These are phyloP conservation scores for Agelastica alni DNA, from an alignment of 2,888 invertebrate genomes.

Conservation along the genomic window DNA sequence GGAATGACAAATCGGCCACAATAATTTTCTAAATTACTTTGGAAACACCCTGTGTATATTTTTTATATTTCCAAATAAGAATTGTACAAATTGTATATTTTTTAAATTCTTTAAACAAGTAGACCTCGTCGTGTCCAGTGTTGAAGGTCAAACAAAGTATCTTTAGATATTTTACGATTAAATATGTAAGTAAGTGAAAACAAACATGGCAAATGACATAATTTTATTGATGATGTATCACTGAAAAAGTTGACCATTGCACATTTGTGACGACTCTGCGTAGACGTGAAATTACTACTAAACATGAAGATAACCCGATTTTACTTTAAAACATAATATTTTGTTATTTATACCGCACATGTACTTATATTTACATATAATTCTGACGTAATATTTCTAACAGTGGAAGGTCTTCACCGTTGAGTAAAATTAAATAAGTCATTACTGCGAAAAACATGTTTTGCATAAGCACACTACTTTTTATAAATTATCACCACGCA, in stretches of 20 bases:
- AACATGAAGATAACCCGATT: conserved; percentile 15
- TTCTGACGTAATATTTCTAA: too few relatives aligned
- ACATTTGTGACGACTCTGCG: conserved; percentile 21
- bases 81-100: too few relatives aligned
- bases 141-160: conserved; percentile 1
- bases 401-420: too few relatives aligned
- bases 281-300: conserved; percentile 22
- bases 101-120: too few relatives aligned
- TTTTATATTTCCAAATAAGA: too few relatives aligned
- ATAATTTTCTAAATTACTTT: too few relatives aligned
- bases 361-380: conserved; percentile 20
- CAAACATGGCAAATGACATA: conserved; percentile 24
- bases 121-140: background rate
- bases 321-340: conserved; percentile 17
- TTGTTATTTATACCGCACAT: conserved; percentile 12
- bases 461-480: too few relatives aligned
- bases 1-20: too few relatives aligned
- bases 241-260: conserved; percentile 24
- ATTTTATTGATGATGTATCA: conserved; percentile 19
- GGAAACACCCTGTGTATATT: too few relatives aligned
- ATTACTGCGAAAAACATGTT: too few relatives aligned
- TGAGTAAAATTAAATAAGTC: too few relatives aligned
- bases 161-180: conserved; percentile 10
- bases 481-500: too few relatives aligned
- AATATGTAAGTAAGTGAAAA: conserved; percentile 21